Evolutionary conservation across 2,888 invertebrate genomes (phyloP), one percentile per base, ranked within the genome.

Genomic region (Lobophora halterata): DNA sequence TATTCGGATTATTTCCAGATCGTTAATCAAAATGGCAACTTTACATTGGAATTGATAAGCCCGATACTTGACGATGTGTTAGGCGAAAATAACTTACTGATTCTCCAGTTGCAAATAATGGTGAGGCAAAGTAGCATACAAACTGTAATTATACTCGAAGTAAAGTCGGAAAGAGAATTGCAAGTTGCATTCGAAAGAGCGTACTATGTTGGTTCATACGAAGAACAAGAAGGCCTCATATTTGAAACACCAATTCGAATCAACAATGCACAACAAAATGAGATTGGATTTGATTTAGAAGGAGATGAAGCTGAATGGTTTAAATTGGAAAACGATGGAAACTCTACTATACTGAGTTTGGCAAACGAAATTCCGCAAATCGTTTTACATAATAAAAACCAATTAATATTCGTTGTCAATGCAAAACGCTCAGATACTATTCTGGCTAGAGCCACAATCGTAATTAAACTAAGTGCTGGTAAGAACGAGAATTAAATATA

Each of bases 1-100:
- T 46, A 58, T 40, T 36, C 30, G 24, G 44, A 58, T 12, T 56
- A 57, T 43, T 63, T 66, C 46, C 54, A 59, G 49, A 21, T 63
- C 6, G 49, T 23, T 10, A 45, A 55, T 21, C 30, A 49, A 23
- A 46, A 52, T 4, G 42, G 45, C 7, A 51, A 11, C 6, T 37
- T 62, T 23, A 46, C 29, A 25, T 19, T 65, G 5, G 29, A 42
- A 34, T 12, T 61, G 24, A 12, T 25, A 19, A 23, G 39, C 11
- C 26, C 46, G 4, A 25, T 61, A 23, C 47, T 58, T 7, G 17
- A 12, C 10, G 54, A 57, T 9, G 29, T 59, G 21, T 24, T 53
- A 2, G 38, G 47, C 14, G 38, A 46, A 12, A 52, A 46, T 13
- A 48, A 52, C 12, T 25, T 63, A n/a, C 9, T 68, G n/a, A 43